Percentiles rank a stretch among this genome's conserved stretches.
Conservation (phyloP, 2,888 invertebrate species). For the Agriopis marginaria region DNA sequence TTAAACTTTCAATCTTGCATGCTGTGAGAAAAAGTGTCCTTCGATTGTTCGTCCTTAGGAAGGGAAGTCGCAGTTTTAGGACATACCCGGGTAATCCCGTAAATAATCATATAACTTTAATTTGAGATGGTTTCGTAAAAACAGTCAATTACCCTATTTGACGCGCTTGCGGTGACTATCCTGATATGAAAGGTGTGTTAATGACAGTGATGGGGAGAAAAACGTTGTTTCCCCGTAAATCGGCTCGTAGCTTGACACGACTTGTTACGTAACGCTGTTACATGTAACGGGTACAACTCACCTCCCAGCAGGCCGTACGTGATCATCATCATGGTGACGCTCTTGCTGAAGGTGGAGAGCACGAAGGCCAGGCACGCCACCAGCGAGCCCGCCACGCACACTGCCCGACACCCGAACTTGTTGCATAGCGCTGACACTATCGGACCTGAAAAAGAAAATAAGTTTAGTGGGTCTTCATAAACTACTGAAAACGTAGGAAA, state of each 20-base stretch:
- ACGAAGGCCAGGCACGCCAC: conserved; percentile 95
- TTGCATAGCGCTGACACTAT: conserved; percentile 98
- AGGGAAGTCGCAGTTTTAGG: too few relatives aligned
- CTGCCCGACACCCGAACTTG: conserved; percentile 97
- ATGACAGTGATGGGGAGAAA: too few relatives aligned
- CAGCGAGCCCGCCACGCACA: conserved; percentile 96
- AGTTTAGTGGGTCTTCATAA: background rate
- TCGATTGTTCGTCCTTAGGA: too few relatives aligned
- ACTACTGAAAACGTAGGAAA: too few relatives aligned
- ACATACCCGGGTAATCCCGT: too few relatives aligned
- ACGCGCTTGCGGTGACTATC: too few relatives aligned
- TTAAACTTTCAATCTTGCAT: too few relatives aligned
- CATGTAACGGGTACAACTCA: conserved; percentile 68
- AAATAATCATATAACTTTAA: too few relatives aligned
- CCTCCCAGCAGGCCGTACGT: conserved; percentile 98
- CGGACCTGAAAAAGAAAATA: conserved; percentile 88
- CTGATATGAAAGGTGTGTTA: too few relatives aligned
- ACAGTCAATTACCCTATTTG: too few relatives aligned
- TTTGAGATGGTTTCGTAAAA: too few relatives aligned
- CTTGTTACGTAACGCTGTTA: background rate
- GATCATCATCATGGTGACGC: conserved; percentile 95
- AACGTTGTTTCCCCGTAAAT: background rate
- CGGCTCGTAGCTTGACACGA: background rate
- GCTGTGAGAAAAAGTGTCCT: too few relatives aligned
- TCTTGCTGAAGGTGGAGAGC: conserved; percentile 94